Base-by-base conservation (phyloP, 2,113 vertebrate species). In the Syngnathus floridae region DNA sequence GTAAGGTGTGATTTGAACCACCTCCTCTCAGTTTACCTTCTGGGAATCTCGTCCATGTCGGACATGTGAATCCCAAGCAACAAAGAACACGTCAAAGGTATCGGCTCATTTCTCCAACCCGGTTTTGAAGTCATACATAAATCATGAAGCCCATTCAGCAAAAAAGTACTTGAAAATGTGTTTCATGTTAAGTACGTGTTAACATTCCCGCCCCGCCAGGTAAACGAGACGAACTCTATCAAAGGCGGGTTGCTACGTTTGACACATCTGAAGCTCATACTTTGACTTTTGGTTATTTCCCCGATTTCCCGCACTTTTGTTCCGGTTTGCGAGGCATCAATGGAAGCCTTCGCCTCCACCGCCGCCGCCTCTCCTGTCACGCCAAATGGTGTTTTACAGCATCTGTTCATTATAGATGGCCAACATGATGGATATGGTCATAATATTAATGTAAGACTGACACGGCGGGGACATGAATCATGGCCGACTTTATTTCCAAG, bases 371-470 rank as follows among this genome's bases (percentile, higher is more conserved):
- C 67, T 84, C 81, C 80, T 87, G 82, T 89, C 87, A 84, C 70
- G 81, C 84, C 89, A 89, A 89, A 89, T 86, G 80, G 84, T 85
- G 76, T 89, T 90, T 91, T 91, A 90, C 86, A 82, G 87, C 88
- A 87, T 88, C 84, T 86, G 84, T 87, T 89, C 82, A 86, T 92
- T 89, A 91, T 88, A 82, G 87, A 89, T 87, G 88, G 86, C 79
- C 80, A 72, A 82, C 85, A 87, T 91, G 88, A 92, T 88, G 87
- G 90, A 92, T 91, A 86, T 74, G 90, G 88, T 90, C 90, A 90
- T 92, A 91, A 91, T 90, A 91, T 92, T 91, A 92, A 91, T 91
- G 87, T 86, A 90, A 89, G 86, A 88, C 86, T 90, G 90, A 91
- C 87, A 87, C 77, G 67, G 88, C 74, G 76, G 88, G 86, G 85